phyloP scores from a whole-genome alignment of 1,140 invertebrate species.

The Zaprionus capensis region DNA sequence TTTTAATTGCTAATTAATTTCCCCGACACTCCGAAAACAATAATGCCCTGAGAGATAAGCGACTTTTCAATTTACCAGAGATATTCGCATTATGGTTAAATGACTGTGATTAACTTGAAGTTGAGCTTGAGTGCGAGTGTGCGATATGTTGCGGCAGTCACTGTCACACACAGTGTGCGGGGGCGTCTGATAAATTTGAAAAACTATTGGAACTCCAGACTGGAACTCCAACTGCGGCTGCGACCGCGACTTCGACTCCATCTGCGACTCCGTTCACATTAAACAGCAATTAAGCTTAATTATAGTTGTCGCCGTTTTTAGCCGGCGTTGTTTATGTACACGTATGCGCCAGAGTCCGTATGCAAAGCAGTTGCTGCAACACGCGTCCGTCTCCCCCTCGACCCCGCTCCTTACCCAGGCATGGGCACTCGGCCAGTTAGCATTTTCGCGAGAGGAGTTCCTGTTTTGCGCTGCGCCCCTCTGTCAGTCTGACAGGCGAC shows the following conservation, averaged over 20 bases:
- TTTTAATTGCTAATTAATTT: constrained; percentile 83
- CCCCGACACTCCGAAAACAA: constrained; percentile 66
- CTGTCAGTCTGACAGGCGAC: constrained; percentile 55
- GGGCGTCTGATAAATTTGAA: constrained; percentile 50
- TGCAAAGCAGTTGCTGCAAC: constrained; percentile 72
- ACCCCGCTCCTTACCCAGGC: not conserved
- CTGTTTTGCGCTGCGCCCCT: constrained; percentile 60
- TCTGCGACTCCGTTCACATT: constrained; percentile 58
- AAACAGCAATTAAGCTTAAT: constrained; percentile 83
- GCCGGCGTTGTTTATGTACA: constrained; percentile 62
- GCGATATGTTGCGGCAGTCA: constrained; percentile 38
- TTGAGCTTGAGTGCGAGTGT: constrained; percentile 14
- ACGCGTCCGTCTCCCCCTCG: constrained; percentile 18
- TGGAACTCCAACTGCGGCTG: not conserved
- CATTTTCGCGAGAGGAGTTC: constrained; percentile 60
- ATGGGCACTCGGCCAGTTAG: constrained; percentile 62
- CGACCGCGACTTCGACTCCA: not conserved
- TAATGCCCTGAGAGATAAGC: constrained; percentile 25
- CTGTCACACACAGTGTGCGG: constrained; percentile 33
- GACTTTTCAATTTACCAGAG: constrained; percentile 10
- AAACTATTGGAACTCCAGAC: constrained; percentile 17
- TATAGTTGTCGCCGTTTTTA: constrained; percentile 83
- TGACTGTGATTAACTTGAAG: not conserved
- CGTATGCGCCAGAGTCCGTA: constrained; percentile 58
- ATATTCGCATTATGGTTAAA: not conserved